These are phyloP conservation scores for Mellilla xanthometata DNA, from an alignment of 2,888 invertebrate species.

Conservation along the genomic window DNA sequence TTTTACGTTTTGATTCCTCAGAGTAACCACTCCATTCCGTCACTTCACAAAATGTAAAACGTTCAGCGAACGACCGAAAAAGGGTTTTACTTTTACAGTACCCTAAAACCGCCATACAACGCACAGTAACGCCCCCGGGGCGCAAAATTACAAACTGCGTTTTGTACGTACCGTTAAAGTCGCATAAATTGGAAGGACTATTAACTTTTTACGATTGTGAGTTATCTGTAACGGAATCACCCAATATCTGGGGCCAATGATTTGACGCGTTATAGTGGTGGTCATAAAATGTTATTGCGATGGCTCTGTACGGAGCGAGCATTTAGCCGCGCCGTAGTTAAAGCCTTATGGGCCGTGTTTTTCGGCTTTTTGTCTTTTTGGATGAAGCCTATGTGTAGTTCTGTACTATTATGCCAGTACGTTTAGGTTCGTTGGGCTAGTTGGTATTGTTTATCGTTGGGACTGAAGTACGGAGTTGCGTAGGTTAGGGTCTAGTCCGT, in stretches of 20 bases:
- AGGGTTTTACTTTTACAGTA: slow-evolving; percentile 29
- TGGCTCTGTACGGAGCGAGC: slow-evolving; percentile 11
- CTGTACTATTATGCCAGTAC: too few relatives aligned
- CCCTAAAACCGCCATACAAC: slow-evolving; percentile 32
- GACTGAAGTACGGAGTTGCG: too few relatives aligned
- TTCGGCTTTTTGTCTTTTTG: slow-evolving; percentile 7
- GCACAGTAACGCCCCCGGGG: slow-evolving; percentile 29
- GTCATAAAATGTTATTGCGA: slow-evolving; percentile 22
- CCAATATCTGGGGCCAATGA: slow-evolving; percentile 36
- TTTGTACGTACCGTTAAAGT: slow-evolving; percentile 40
- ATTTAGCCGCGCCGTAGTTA: slow-evolving; percentile 17
- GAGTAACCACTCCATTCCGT: slow-evolving; percentile 16
- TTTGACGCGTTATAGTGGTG: slow-evolving; percentile 36
- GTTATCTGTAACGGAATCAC: slow-evolving; percentile 37
- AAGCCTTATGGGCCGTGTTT: slow-evolving; percentile 11
- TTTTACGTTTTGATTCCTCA: slow-evolving; percentile 14
- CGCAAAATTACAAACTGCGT: slow-evolving; percentile 41
- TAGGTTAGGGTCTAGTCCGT: too few relatives aligned
- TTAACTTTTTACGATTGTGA: slow-evolving; percentile 43
- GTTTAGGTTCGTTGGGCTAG: too few relatives aligned
- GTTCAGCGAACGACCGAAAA: slow-evolving; percentile 25
- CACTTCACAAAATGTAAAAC: slow-evolving; percentile 22
- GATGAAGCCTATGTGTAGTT: background rate
- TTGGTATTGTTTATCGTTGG: too few relatives aligned
- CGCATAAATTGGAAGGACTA: slow-evolving; percentile 42